Evolutionary conservation across 2,113 vertebrate species (phyloP), one percentile per base, ranked within the genome.

Genomic region (Macroglossus sobrinus): DNA sequence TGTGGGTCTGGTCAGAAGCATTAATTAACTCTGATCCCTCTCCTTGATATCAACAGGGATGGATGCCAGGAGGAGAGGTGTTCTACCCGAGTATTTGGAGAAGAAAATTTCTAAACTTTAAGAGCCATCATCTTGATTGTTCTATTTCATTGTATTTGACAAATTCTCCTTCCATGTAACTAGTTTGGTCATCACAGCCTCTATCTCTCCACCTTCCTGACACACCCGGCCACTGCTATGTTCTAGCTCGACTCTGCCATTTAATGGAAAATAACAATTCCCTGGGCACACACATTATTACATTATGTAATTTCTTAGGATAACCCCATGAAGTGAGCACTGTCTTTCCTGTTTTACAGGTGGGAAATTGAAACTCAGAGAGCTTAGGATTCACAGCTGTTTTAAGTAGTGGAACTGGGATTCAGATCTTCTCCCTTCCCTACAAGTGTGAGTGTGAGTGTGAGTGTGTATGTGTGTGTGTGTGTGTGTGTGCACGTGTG

Each of bases 401-500:
- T 50, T 50, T 57, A 30, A 38, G 33, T 7, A 61, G 26, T 63
- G 16, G 55, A 35, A 28, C 0, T 61, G 76, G 63, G 18, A 80
- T 33, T 40, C 64, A 66, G 28, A 80, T 9, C 19, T 80, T 45
- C 45, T 64, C 38, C 35, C 2, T 59, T 12, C 3, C n/a, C 33
- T 55, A 53, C 4, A n/a, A 16, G 1, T 30, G 4, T 68, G 24
- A 35, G 28, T 78, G 22, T 63, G 7, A 35, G 21, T 75, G 6
- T 47, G 1, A 30, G 7, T 68, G 33, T 55, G 43, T 72, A 10
- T 47, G 9, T 38, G 15, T 80, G 5, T n/a, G n/a, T 76, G 40
- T 26, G n/a, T 63, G 10, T 33, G 4, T 2, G 13, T 13, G 13
- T 2, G 50, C 4, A 2, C 14, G 15, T 2, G 15, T 5, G 4